Evolutionary conservation across 2,888 invertebrate species (phyloP).

Genomic region (Dynastes tityus): DNA sequence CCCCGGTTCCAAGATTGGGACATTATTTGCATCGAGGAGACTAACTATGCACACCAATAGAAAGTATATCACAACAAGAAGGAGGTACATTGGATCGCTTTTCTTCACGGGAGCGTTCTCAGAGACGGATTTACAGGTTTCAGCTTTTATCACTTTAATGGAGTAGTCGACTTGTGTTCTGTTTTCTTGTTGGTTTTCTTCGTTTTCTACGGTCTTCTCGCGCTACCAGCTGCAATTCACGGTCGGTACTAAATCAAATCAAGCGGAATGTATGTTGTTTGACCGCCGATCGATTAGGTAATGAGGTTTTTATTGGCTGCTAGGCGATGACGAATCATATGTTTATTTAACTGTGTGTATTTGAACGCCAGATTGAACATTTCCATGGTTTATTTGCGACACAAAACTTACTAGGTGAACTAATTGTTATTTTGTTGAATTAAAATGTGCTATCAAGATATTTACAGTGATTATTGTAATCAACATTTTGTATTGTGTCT

Average conservation of each 20-base stretch:
- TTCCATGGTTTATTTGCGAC: not conserved
- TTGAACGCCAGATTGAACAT: not conserved
- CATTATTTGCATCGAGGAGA: constrained; percentile 15
- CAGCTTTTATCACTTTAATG: constrained; percentile 18
- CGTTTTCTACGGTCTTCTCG: not conserved
- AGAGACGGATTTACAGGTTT: constrained; percentile 3
- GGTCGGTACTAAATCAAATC: constrained; percentile 26
- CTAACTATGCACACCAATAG: constrained; percentile 21
- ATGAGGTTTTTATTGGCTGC: constrained; percentile 14
- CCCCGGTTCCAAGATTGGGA: constrained; percentile 5
- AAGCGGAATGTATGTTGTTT: constrained; percentile 3
- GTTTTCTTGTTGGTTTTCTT: not conserved
- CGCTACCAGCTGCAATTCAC: not conserved
- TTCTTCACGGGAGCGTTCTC: not conserved
- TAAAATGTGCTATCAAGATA: too few relatives aligned
- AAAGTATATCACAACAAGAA: constrained; percentile 6
- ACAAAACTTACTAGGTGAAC: too few relatives aligned
- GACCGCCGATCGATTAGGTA: constrained; percentile 2
- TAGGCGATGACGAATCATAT: constrained; percentile 14
- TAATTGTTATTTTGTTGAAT: too few relatives aligned
- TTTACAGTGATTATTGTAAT: too few relatives aligned
- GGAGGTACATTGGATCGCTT: constrained; percentile 3
- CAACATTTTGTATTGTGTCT: too few relatives aligned
- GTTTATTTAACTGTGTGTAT: not conserved
- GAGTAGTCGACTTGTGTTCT: not conserved